phyloP scores from a whole-genome alignment of 2,888 invertebrate genomes.

The Crioceris asparagi region DNA sequence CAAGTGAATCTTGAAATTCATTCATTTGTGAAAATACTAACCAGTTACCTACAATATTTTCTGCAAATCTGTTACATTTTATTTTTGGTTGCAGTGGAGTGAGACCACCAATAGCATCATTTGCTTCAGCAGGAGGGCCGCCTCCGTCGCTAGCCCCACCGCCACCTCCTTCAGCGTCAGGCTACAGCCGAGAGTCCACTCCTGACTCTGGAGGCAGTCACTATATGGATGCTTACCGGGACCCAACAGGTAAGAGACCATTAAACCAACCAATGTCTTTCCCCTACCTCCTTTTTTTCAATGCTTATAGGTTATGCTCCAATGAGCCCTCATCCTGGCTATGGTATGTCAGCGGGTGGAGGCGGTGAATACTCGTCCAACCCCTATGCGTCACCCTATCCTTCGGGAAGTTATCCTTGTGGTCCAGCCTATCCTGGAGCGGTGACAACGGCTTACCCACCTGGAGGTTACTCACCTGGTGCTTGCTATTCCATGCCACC shows the following conservation, averaged over 20 bases:
- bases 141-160: constrained; percentile 34
- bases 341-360: constrained; percentile 69
- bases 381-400: constrained; percentile 32
- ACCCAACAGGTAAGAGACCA: constrained; percentile 60
- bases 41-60: too few species aligned
- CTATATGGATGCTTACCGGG: constrained; percentile 79
- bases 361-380: constrained; percentile 62
- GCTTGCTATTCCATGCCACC: constrained; percentile 84
- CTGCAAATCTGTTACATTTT: too few species aligned
- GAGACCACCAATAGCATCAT: constrained; percentile 34
- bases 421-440: constrained; percentile 37
- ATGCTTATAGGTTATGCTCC: constrained; percentile 65
- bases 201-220: constrained; percentile 83
- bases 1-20: constrained; percentile 31
- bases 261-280: too few species aligned
- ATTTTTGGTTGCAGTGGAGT: constrained; percentile 52
- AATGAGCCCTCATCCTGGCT: constrained; percentile 77
- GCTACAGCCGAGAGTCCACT: constrained; percentile 78
- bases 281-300: too few species aligned
- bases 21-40: too few species aligned
- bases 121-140: constrained; percentile 9
- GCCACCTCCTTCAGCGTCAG: constrained; percentile 43
- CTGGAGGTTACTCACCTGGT: constrained; percentile 41
- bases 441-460: constrained; percentile 46
- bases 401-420: constrained; percentile 44